These are phyloP conservation scores for Alectura lathami DNA, from an alignment of 2,113 vertebrate genomes.

Conservation along the genomic window DNA sequence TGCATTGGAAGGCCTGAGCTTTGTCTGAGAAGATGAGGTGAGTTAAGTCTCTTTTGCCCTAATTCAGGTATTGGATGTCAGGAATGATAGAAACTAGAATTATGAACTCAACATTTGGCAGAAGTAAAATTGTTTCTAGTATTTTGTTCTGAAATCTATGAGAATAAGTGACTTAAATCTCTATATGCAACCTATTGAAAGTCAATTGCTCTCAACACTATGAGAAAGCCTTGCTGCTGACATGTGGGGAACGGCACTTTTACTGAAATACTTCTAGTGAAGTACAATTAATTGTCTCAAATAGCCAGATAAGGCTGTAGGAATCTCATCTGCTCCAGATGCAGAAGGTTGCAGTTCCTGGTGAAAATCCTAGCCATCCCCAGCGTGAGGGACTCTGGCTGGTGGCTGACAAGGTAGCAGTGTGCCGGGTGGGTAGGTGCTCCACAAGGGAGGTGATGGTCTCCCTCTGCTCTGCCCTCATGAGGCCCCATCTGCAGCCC, in stretches of 20 bases:
- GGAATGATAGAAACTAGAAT: neutral
- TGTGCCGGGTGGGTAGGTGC: neutral
- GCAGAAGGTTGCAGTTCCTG: neutral
- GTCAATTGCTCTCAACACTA: neutral
- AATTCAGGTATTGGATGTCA: neutral
- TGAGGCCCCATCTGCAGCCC: too few species aligned
- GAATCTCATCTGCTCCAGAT: neutral
- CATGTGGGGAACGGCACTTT: neutral
- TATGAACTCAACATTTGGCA: neutral
- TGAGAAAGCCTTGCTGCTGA: neutral
- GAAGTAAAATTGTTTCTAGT: neutral
- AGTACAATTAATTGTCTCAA: neutral
- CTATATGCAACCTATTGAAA: neutral
- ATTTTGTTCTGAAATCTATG: neutral
- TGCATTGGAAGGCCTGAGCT: neutral
- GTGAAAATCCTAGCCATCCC: rapidly evolving
- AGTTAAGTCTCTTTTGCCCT: neutral
- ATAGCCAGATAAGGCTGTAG: neutral
- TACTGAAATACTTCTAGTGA: neutral
- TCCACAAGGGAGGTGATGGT: too few species aligned
- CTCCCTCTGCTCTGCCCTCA: too few species aligned
- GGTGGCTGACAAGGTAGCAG: neutral
- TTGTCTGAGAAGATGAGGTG: neutral
- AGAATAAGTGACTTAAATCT: neutral
- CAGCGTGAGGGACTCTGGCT: neutral